These are phyloP conservation scores for Ovis aries DNA, from an alignment of 2,113 vertebrate species.

Conservation along the genomic window DNA sequence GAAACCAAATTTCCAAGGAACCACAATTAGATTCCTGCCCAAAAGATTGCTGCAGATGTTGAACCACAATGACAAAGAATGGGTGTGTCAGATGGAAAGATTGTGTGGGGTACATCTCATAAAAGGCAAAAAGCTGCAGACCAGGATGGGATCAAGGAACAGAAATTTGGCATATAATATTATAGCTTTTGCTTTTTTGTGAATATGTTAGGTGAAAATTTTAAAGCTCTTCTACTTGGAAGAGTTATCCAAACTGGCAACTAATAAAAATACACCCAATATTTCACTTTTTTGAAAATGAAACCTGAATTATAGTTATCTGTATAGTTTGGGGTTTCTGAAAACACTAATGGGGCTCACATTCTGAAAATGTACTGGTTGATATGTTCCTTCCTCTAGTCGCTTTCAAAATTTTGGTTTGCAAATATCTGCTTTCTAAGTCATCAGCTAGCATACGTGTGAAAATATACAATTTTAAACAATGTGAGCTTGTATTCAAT, in stretches of 20 bases:
- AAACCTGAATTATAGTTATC: neutral
- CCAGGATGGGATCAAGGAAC: neutral
- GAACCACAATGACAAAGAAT: neutral
- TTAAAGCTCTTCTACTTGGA: neutral
- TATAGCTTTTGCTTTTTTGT: neutral
- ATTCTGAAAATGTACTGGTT: neutral
- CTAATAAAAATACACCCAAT: neutral
- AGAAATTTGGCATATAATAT: conserved; percentile 21
- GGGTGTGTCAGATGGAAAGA: neutral
- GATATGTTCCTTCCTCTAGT: neutral
- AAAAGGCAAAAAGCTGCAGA: conserved; percentile 2
- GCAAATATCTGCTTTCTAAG: neutral
- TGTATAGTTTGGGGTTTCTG: neutral
- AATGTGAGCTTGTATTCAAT: neutral
- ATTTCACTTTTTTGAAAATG: neutral
- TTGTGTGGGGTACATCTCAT: neutral
- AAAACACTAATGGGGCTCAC: neutral
- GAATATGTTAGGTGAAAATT: neutral
- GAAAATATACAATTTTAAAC: neutral
- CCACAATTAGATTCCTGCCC: neutral
- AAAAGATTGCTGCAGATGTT: neutral
- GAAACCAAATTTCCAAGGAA: conserved; percentile 22
- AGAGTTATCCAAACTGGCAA: neutral
- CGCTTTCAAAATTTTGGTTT: neutral
- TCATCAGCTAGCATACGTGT: neutral